phyloP scores from a whole-genome alignment of 35 echinoderm and acorn worm genomes.

The Lytechinus pictus region DNA sequence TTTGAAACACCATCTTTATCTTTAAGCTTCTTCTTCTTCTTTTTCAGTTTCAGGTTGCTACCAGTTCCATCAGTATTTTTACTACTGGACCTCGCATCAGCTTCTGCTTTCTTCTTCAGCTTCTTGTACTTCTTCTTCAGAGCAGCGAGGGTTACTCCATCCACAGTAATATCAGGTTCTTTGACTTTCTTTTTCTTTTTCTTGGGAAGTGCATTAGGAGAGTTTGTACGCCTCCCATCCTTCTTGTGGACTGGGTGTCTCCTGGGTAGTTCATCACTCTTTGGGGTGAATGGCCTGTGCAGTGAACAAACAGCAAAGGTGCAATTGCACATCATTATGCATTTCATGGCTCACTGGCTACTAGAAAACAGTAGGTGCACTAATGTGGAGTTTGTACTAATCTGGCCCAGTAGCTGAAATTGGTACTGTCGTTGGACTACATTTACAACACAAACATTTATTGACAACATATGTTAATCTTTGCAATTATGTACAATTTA shows the following conservation, averaged over 20 bases:
- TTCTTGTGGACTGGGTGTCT: constrained; percentile 64
- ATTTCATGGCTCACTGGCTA: too few relatives aligned
- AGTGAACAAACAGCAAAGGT: too few relatives aligned
- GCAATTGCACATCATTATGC: too few relatives aligned
- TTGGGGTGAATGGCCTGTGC: constrained; percentile 16
- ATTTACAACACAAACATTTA: too few relatives aligned
- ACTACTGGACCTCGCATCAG: background rate
- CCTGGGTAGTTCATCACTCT: constrained; percentile 42
- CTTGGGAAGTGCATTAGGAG: constrained; percentile 28
- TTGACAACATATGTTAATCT: too few relatives aligned
- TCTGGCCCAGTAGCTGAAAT: too few relatives aligned
- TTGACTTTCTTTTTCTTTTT: constrained; percentile 51
- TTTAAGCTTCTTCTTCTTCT: constrained; percentile 43
- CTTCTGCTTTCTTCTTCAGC: background rate
- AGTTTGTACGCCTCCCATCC: constrained; percentile 54
- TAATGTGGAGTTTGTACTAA: too few relatives aligned
- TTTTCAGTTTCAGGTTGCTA: background rate
- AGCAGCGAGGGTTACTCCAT: background rate
- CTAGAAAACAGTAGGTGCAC: too few relatives aligned
- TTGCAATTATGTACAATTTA: too few relatives aligned
- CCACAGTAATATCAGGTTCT: background rate
- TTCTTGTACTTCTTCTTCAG: constrained; percentile 46
- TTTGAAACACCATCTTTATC: background rate
- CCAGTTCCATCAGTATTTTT: background rate
- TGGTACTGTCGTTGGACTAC: too few relatives aligned